Evolutionary conservation across 1,140 invertebrate species (phyloP), one percentile per base, ranked within the genome.

Genomic region (Aphidius gifuensis): DNA sequence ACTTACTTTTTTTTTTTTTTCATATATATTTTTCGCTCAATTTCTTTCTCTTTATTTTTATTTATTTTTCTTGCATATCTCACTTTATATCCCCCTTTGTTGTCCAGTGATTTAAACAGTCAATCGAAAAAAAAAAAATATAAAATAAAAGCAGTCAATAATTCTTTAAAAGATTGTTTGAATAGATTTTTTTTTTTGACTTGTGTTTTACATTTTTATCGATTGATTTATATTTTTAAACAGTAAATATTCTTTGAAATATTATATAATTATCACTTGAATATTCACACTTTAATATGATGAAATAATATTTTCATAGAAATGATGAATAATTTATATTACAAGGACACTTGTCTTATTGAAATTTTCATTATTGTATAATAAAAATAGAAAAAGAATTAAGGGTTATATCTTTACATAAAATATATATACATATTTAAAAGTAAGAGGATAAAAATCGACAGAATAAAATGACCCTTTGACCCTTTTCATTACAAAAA

Each of bases 21-120:
- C 42, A 57, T 44, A 1, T 57, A 38, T 39, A 4, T 43, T 11
- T 11, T 16, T 38, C 44, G 21, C 32, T 50, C 48, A 23, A 38
- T 53, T 53, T 9, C 39, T 53, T 39, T 39, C 2, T 9, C 39
- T 32, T 55, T 23, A 11, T 38, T 54, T 9, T 53, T 49, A 32
- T 53, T 44, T 47, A 1, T n/a, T 56, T 48, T 11, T 55, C 8
- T 49, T 16, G 7, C 11, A 7, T 43, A 42, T 43, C 23, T 49
- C 11, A 51, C 40, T 51, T 53, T 50, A 58, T 42, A 55, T 55
- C 38, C 55, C 43, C 43, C n/a, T 64, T 63, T 58, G 56, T 63
- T 63, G 61, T 58, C 56, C 61, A 42, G 50, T 42, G 56, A 63
- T 63, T 63, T 58, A 63, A 48, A 63, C 61, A 58, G 61, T 50